Evolutionary conservation across 2,888 invertebrate genomes (phyloP), one percentile per base, ranked within the genome.

Genomic region (Microplitis manilae): DNA sequence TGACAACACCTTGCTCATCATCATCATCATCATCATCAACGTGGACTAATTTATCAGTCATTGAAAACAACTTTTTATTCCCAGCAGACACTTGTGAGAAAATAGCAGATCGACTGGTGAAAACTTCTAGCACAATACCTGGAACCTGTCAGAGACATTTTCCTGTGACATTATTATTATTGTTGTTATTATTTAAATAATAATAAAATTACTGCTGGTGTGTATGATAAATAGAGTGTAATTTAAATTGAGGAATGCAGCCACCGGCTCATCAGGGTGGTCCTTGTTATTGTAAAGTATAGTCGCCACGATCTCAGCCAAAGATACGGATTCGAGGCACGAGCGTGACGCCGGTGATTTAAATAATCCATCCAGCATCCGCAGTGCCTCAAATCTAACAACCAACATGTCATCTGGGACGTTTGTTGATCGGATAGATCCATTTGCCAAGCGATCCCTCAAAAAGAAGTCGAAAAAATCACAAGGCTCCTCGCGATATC

Each of bases 391-490:
- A 74, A 83, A 78, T 81, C 80, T 81, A 60, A 50, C 50, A 50
- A 77, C 81, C 86, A 88, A 85, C 88, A 90, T 90, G 90, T 90
- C 90, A 87, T 94, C 96, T 92, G 95, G 94, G 92, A 95, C 96
- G 91, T 97, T 98, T 93, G 98, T 98, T 92, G 98, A 99, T 94
- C 96, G 98, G 92, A 98, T 99, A 93, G 99, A 99, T 93, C 99
- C 99, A 89, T 99, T 99, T 92, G 96, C 97, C 87, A 99, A 98
- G 93, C 94, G 98, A 91, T 98, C 98, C 88, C 92, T 98, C 88
- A 97, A 98, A 93, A 97, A 98, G 93, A 98, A 99, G 92, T 97
- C 97, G 90, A 98, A 97, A 93, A 97, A 97, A 92, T 98, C 98
- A 90, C 98, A 99, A 92, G 99, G 99, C 88, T 98, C 98, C 87